Base-by-base conservation (phyloP, 2,888 invertebrate species). In the Eupeodes latifasciatus region DNA sequence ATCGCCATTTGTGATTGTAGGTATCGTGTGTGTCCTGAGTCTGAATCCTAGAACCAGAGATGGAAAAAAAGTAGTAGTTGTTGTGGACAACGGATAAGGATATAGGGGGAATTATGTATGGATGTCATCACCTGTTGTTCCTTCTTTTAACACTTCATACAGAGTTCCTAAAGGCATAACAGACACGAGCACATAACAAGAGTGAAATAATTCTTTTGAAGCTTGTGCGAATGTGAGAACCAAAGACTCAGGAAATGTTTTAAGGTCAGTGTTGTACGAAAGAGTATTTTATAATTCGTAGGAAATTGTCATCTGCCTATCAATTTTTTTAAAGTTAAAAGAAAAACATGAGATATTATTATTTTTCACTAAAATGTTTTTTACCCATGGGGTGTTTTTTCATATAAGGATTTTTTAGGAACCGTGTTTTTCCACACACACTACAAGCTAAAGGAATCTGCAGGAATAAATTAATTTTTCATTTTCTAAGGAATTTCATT, bases 41-140 rank as follows among this genome's bases (percentile, higher is more conserved):
- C 74, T 75, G 34, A 71, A 2, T 4, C 2, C 12, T 27, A 27
- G 27, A 1, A 12, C 5, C 12, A 10, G 9, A 66, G 16, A 19
- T 19, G 59, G 44, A 55, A 57, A 47, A 57, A 27, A 27, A 27
- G 27, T 36, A 27, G 27, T 27, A 40, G 5, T 69, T 67, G 61
- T 19, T 44, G 6, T 62, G 55, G 59, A 76, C 83, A 78, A 55
- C 47, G 55, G 36, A 51, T 34, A 16, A 12, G 16, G 16, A 14
- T 16, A 14, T 1, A 10, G 7, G 16, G 36, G 10, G 5, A 34
- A 59, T 27, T 2, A 27, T 27, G 27, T 27, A 59, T 75, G 69
- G 47, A 19, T 75, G 66, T 82, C 78, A 71, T 79, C 81, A 81
- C 82, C 78, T 86, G 85, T 86, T 86, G 85, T 74, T 69, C 40